Evolutionary conservation across 1,140 invertebrate genomes (phyloP).

Genomic region (Leptinotarsa defecta): DNA sequence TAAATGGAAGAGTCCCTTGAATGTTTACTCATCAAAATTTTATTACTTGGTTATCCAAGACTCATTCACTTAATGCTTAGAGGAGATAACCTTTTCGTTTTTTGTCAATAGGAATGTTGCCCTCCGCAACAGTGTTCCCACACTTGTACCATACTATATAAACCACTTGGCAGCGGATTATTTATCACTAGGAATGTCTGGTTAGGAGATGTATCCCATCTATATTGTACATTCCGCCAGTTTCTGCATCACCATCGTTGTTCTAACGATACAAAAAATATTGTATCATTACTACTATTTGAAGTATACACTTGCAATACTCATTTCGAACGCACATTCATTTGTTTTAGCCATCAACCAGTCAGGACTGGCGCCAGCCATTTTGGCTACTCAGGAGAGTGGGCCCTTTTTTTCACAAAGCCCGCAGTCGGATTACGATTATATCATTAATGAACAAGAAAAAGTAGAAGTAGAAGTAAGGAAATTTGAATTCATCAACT

Average conservation of each 20-base stretch:
- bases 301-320: neutral
- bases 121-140: neutral
- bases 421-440: no score
- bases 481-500: no score
- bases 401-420: no score
- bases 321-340: neutral
- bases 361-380: no score
- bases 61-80: neutral
- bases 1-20: no score
- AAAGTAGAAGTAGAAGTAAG: no score
- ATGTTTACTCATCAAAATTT: no score
- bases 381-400: no score
- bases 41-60: no score
- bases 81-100: conserved; percentile 2
- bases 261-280: conserved; percentile 1
- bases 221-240: neutral
- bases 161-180: conserved; percentile 1
- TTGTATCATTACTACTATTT: neutral
- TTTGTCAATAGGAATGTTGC: neutral
- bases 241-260: conserved; percentile 1
- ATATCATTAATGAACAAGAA: no score
- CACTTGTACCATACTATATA: conserved; percentile 1
- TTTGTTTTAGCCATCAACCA: neutral
- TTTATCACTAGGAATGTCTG: neutral
- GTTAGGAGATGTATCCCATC: conserved; percentile 2